Evolutionary conservation across 1,140 invertebrate species (phyloP).

Genomic region (Drosophila lacertosa): DNA sequence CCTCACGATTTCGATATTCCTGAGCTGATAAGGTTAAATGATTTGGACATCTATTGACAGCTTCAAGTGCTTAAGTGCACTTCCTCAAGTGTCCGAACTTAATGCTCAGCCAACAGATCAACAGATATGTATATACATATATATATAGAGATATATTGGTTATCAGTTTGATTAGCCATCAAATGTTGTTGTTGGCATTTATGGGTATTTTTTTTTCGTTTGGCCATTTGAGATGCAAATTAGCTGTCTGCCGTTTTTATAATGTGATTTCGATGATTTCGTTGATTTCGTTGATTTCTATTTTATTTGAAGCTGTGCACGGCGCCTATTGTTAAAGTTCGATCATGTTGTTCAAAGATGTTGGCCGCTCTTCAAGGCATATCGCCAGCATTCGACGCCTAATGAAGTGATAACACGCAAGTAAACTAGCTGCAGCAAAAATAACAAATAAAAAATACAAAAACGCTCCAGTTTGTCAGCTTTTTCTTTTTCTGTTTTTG

Average conservation of each 20-base stretch:
- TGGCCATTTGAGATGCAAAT: slow-evolving; percentile 24
- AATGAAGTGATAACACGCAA: slow-evolving; percentile 66
- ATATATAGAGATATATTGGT: neutral
- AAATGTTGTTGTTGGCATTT: slow-evolving; percentile 5
- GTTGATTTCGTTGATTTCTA: neutral
- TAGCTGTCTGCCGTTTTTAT: slow-evolving; percentile 15
- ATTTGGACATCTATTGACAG: slow-evolving; percentile 6
- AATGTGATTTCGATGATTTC: slow-evolving; percentile 24
- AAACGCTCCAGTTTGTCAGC: slow-evolving; percentile 44
- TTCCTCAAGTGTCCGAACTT: neutral
- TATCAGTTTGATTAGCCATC: slow-evolving; percentile 15
- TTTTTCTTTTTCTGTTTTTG: slow-evolving; percentile 9
- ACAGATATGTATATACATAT: neutral
- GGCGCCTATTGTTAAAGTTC: slow-evolving; percentile 5
- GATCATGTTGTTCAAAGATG: slow-evolving; percentile 8
- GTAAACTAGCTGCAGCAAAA: slow-evolving; percentile 4
- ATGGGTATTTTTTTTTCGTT: neutral
- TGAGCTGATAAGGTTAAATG: slow-evolving; percentile 6
- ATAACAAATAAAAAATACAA: slow-evolving; percentile 7
- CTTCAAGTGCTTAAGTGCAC: neutral
- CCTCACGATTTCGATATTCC: neutral
- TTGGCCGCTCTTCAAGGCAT: slow-evolving; percentile 25
- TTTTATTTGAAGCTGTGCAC: slow-evolving; percentile 21
- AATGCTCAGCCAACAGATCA: neutral
- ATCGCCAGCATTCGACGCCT: slow-evolving; percentile 33